A percentile compares a stretch with the other conserved stretches of the same genome.
Conservation (phyloP, 2,888 invertebrate species). For the Philopedon plagiatum region DNA sequence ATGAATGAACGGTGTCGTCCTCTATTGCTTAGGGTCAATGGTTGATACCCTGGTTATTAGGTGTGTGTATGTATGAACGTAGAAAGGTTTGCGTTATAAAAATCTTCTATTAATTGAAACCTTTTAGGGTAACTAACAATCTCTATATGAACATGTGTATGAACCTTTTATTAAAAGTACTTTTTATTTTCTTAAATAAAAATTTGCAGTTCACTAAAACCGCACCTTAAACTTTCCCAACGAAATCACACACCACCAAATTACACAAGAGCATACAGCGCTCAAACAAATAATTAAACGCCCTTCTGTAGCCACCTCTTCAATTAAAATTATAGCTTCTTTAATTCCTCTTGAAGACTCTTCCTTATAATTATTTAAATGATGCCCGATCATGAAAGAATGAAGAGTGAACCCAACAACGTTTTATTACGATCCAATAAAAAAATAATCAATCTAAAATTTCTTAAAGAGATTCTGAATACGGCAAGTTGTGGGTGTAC, state of each 20-base stretch:
- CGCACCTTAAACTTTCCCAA: slow-evolving; percentile 31
- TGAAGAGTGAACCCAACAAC: slow-evolving; percentile 13
- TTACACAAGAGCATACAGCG: slow-evolving; percentile 23
- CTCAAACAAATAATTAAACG: slow-evolving; percentile 40
- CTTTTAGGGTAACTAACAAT: neutral
- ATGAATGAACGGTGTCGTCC: no score
- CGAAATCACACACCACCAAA: slow-evolving; percentile 37
- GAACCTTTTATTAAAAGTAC: no score
- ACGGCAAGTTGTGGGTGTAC: neutral
- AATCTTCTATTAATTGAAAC: no score
- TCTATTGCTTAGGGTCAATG: no score
- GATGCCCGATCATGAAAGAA: slow-evolving; percentile 21
- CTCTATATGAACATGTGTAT: neutral
- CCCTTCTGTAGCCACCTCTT: slow-evolving; percentile 29
- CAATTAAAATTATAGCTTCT: slow-evolving; percentile 45
- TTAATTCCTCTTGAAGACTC: slow-evolving; percentile 16
- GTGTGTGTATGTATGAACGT: no score
- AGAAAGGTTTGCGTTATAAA: no score
- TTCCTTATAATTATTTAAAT: slow-evolving; percentile 45
- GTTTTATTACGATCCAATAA: slow-evolving; percentile 1
- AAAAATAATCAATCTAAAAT: slow-evolving; percentile 19
- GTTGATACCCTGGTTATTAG: no score
- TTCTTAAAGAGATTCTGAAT: neutral
- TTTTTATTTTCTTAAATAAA: neutral
- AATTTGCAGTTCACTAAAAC: neutral